Base-by-base conservation (phyloP, 2,888 invertebrate genomes). In the Tenthredo amoena region DNA sequence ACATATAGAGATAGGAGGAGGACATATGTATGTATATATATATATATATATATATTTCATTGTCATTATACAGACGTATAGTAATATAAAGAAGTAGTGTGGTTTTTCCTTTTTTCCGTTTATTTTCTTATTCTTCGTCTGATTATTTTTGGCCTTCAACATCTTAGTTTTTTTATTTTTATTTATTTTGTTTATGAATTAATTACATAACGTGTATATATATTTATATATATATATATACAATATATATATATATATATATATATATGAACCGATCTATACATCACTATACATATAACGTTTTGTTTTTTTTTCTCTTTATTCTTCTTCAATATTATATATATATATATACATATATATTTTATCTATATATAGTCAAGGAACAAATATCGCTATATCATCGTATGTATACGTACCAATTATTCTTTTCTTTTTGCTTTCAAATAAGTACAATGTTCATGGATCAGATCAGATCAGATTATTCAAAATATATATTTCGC, bases 41-140 rank as follows among this genome's bases (percentile, higher is more conserved):
- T 47, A 12, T 47, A n/a, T 50, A 50, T 47, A 12, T 47, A n/a
- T 50, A 50, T 50, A 50, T 50, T 50, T 50, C 50, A 50, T 50
- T 50, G 50, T 62, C n/a, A 62, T 62, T 62, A 62, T 62, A 62
- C 26, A 62, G n/a, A 62, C 26, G 21, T 62, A 62, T n/a, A 58
- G 26, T 62, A 50, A 6, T n/a, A 50, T 50, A 50, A 50, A 50
- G 50, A 50, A 50, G 50, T 50, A 18, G 50, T n/a, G 65, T 65
- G 65, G 65, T 31, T 12, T 21, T 74, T 26, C 2, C 4, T 47
- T 47, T 47, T 74, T 40, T 12, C 15, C 43, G 37, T 74, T 18
- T 43, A 21, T 40, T 74, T 74, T 21, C 40, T 40, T 4, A 5
- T 74, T n/a, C 18, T 21, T 74, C 21, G 5, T 74, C 37, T 47